Evolutionary conservation across 2,113 vertebrate species (phyloP), one percentile per base, ranked within the genome.

Genomic region (Poicephalus gulielmi): DNA sequence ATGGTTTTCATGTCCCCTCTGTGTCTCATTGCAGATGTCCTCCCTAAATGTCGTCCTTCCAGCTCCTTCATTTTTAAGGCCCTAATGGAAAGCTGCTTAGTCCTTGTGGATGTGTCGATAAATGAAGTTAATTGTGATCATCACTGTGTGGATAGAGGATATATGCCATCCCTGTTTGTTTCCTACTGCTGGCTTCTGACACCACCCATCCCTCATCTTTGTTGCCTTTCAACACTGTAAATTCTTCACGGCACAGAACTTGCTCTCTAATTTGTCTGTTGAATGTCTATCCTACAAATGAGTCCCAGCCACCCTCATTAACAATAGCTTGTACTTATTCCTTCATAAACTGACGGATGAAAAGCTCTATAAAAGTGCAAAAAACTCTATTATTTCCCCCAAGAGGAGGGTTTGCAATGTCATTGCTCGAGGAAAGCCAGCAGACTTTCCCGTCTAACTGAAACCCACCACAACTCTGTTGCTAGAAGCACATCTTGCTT

Each of bases 281-380:
- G 92, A 86, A 95, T 76, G 64, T 75, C 94, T 96, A 41, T 41
- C 64, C 83, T 88, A 75, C 83, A 95, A 93, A 94, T 73, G 63
- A 96, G 94, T 90, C 89, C 41, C 91, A 93, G 81, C 77, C 69
- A 93, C 62, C 80, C 80, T 95, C 91, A 93, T 96, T 95, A 96
- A 86, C 86, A 90, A 82, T 57, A 86, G 52, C 73, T 96, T 82
- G 50, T 69, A 79, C 92, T 97, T 94, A 89, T 90, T 89, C 83
- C 81, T 95, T 94, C 95, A 92, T 64, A 95, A 96, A 92, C 73
- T 88, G 83, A 94, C 79, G 52, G 83, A 95, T 89, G 77, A 82
- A 91, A 96, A 94, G 76, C 95, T 94, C 83, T 44, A 87, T 90
- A 88, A 93, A 93, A 96, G 37, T 10, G 4, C 3, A 82, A 91